Evolutionary conservation across 37 sponge, comb jelly and placozoan species (phyloP), one percentile per base, ranked within the genome.

Genomic region (Beroe ovata): DNA sequence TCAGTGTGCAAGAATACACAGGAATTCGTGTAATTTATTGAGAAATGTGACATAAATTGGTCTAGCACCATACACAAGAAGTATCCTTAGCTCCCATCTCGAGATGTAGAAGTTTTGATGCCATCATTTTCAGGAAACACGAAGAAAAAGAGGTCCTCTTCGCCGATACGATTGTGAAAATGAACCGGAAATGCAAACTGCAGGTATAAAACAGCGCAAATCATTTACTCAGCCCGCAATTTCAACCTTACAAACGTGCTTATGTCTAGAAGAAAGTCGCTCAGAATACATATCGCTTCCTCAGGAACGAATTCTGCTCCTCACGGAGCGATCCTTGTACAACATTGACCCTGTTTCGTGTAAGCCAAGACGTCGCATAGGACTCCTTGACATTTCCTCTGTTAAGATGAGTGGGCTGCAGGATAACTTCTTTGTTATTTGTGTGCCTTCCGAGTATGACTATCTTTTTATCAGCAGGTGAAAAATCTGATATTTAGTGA

Each of bases 381-480:
- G 84, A 21, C 33, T 77, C 18, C 22, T 77, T 42, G 84, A 77
- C 29, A 77, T 77, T 1, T 77, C 84, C 1, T 37, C 36, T 77
- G 84, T 95, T 62, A 93, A 93, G 60, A 71, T 91, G 29, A 93
- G 94, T 29, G 89, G 62, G 26, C 88, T 95, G 19, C 89, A 90
- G 1, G 95, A 95, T 92, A 95, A 95, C 91, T 93, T 95, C 72
- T 93, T 95, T 62, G 89, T 95, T 25, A 64, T 95, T 21, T 94
- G 93, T 69, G 95, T 95, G 0, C 95, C 95, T 0, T 34, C 92
- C 0, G 95, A 95, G 77, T 93, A 95, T 60, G 95, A 95, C 59
- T 93, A 93, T 30, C 90, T 95, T 34, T 92, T 69, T 54, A 88
- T 93, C 33, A 95, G 95, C 59, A 89, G 92, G 88, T 91, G 23